Percentiles rank a stretch among this genome's conserved stretches.
phyloP scores from a whole-genome alignment of 2,797 vertebrate genomes.

The Adelosebastes latens region DNA sequence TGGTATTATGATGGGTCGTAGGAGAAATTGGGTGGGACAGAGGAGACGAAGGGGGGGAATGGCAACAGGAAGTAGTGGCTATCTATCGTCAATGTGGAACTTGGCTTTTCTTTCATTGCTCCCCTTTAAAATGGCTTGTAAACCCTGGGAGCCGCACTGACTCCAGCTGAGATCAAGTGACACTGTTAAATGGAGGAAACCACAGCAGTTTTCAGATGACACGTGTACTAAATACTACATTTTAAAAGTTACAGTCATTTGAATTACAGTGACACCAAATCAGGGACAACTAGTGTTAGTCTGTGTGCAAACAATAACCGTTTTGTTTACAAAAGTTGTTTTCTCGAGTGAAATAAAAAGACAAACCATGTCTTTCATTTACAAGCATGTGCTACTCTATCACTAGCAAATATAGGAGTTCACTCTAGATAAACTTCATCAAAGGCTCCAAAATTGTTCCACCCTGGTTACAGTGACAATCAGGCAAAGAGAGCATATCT shows the following conservation, averaged over 20 bases:
- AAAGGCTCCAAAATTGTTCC: conserved; percentile 51
- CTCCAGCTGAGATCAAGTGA: conserved; percentile 73
- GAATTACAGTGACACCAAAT: neutral
- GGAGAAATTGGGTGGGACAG: conserved; percentile 14
- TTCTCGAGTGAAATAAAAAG: neutral
- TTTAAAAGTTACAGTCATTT: neutral
- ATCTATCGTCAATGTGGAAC: conserved; percentile 69
- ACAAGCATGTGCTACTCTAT: neutral
- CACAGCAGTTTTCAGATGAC: conserved; percentile 48
- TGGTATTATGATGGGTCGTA: conserved; percentile 10
- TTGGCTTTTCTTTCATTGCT: conserved; percentile 71
- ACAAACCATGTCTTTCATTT: neutral
- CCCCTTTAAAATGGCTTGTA: conserved; percentile 65
- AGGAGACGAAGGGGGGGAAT: conserved; percentile 6
- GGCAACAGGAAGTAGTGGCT: conserved; percentile 16
- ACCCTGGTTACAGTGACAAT: conserved; percentile 24
- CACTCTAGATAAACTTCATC: conserved; percentile 29
- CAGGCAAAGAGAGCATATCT: conserved; percentile 39
- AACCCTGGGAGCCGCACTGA: conserved; percentile 56
- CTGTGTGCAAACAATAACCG: neutral
- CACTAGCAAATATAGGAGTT: conserved; percentile 11
- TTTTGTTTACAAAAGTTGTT: neutral
- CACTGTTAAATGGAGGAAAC: conserved; percentile 63
- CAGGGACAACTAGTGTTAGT: neutral
- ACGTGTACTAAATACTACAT: neutral